phyloP scores from a whole-genome alignment of 2,113 vertebrate species.

The Bos indicus region DNA sequence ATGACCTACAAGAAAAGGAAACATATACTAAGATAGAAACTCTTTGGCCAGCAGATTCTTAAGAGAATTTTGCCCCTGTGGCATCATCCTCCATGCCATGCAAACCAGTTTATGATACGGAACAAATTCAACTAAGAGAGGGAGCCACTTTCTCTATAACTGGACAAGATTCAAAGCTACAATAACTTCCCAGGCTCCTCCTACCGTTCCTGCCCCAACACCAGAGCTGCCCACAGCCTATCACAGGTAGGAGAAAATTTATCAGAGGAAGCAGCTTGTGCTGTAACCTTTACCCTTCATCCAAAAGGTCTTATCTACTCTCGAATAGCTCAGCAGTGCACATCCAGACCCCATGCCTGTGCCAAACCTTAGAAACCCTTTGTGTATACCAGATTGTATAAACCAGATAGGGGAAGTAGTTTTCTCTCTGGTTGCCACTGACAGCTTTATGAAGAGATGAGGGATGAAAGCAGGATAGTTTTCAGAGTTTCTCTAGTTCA shows the following conservation, averaged over 20 bases:
- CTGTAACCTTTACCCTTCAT: background rate
- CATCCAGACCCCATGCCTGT: background rate
- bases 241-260: background rate
- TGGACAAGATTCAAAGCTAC: background rate
- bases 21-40: background rate
- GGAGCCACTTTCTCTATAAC: background rate
- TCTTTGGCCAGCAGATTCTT: background rate
- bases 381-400: background rate
- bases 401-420: background rate
- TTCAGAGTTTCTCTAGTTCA: background rate
- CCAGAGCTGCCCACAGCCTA: background rate
- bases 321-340: background rate
- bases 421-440: constrained; percentile 20
- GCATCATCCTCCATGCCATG: background rate
- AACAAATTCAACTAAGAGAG: background rate
- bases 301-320: background rate
- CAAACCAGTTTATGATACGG: background rate
- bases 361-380: background rate
- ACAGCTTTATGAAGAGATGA: background rate
- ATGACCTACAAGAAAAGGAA: background rate
- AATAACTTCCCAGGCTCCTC: background rate
- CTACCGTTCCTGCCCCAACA: background rate
- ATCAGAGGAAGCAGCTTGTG: constrained; percentile 31
- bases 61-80: background rate
- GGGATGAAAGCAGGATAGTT: background rate